phyloP scores from a whole-genome alignment of 2,113 vertebrate genomes.

The Brienomyrus longianalis region DNA sequence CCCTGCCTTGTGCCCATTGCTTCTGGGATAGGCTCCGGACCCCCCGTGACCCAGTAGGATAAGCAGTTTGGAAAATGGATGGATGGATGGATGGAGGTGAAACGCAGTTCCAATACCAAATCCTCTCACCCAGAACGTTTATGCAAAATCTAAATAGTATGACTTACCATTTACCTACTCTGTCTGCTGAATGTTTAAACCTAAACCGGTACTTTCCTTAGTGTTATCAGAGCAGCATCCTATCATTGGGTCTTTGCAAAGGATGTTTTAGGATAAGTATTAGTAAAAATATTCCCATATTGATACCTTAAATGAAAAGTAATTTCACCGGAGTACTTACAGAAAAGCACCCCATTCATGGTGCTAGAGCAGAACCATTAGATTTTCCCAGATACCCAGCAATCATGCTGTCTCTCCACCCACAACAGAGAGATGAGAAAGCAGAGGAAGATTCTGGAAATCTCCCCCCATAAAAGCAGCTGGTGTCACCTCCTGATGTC shows the following conservation, averaged over 20 bases:
- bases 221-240: not conserved
- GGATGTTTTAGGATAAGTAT: not conserved
- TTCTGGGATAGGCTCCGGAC: too few species aligned
- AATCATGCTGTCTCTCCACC: not conserved
- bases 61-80: too few species aligned
- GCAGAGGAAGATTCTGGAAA: not conserved
- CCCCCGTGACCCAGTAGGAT: too few species aligned
- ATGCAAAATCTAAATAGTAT: not conserved
- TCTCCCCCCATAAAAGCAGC: not conserved
- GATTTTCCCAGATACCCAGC: not conserved
- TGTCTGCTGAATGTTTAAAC: not conserved
- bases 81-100: too few species aligned
- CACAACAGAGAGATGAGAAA: not conserved
- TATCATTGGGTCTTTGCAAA: not conserved
- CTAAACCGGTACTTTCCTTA: not conserved
- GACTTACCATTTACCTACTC: not conserved
- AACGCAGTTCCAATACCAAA: not conserved
- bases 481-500: not conserved
- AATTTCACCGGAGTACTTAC: not conserved
- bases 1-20: too few species aligned
- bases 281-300: not conserved
- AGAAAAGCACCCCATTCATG: not conserved
- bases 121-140: not conserved
- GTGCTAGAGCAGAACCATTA: not conserved
- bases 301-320: not conserved